Conservation (phyloP, 2,113 vertebrate species). For the Cyprinodon tularosa region DNA sequence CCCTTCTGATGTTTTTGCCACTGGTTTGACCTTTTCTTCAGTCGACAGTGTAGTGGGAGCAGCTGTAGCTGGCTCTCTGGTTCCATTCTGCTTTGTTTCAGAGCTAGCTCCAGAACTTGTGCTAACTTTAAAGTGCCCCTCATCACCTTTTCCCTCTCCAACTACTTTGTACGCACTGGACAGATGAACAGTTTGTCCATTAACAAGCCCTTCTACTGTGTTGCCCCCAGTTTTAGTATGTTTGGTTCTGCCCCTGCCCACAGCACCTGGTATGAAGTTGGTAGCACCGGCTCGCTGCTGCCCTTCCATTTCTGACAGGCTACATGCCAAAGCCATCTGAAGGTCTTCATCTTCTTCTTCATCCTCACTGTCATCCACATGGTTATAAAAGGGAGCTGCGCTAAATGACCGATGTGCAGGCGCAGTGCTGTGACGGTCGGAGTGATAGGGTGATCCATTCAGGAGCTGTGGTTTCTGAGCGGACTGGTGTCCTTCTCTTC, state of each 20-base stretch:
- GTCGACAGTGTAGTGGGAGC: constrained; percentile 15
- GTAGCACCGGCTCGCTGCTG: constrained; percentile 85
- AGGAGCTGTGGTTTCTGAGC: constrained; percentile 70
- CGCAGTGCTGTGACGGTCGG: constrained; percentile 7
- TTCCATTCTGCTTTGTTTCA: constrained; percentile 3
- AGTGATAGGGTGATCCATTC: constrained; percentile 31
- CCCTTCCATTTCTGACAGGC: constrained; percentile 95
- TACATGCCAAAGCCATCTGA: constrained; percentile 97
- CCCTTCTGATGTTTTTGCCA: constrained; percentile 25
- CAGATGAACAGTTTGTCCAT: not conserved
- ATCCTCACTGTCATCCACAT: constrained; percentile 60
- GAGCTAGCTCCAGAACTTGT: constrained; percentile 11
- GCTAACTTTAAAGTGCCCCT: constrained; percentile 7
- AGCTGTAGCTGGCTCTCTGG: constrained; percentile 24
- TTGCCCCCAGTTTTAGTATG: constrained; percentile 6
- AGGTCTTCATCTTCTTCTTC: constrained; percentile 93
- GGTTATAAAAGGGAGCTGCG: constrained; percentile 80
- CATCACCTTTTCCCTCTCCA: constrained; percentile 8
- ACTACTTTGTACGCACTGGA: not conserved
- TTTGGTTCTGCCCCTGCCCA: constrained; percentile 45
- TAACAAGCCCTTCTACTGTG: constrained; percentile 19
- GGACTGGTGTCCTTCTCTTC: constrained; percentile 81
- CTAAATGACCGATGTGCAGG: constrained; percentile 75
- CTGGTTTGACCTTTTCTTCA: constrained; percentile 38
- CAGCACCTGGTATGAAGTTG: constrained; percentile 80